A percentile compares a stretch with the other conserved stretches of the same genome.
Evolutionary conservation across 2,888 invertebrate species (phyloP).

Genomic region (Dilophus febrilis): DNA sequence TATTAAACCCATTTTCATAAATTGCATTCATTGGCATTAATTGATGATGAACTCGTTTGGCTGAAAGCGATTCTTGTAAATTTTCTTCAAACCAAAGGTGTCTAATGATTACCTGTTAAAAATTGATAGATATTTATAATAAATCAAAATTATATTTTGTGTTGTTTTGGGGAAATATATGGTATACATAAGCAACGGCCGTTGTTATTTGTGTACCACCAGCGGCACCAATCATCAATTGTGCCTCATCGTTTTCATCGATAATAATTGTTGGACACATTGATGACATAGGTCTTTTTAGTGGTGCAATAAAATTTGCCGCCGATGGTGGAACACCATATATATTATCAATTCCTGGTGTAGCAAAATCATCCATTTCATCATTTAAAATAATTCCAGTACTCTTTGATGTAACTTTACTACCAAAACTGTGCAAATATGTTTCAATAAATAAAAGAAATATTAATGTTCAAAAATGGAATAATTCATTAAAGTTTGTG

Average conservation of each 20-base stretch:
- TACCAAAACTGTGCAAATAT: constrained; percentile 7
- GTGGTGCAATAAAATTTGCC: constrained; percentile 66
- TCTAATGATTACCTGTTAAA: constrained; percentile 41
- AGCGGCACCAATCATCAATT: constrained; percentile 63
- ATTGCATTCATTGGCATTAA: constrained; percentile 56
- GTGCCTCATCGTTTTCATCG: constrained; percentile 41
- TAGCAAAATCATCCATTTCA: constrained; percentile 90
- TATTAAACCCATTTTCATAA: constrained; percentile 38
- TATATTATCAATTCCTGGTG: constrained; percentile 51
- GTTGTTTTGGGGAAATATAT: too few relatives aligned
- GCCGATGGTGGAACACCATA: constrained; percentile 66
- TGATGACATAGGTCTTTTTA: constrained; percentile 74
- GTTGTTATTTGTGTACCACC: constrained; percentile 86
- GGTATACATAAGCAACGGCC: constrained; percentile 48
- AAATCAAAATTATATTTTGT: too few relatives aligned
- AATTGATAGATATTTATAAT: constrained; percentile 7
- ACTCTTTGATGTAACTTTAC: constrained; percentile 23
- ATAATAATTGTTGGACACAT: constrained; percentile 75
- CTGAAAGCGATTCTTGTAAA: constrained; percentile 48
- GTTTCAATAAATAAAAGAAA: too few relatives aligned
- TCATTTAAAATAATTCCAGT: constrained; percentile 90
- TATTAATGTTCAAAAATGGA: too few relatives aligned
- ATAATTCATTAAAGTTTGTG: not conserved
- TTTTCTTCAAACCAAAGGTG: constrained; percentile 45
- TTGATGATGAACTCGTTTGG: constrained; percentile 72